Evolutionary conservation across 2,888 invertebrate species (phyloP), one percentile per base, ranked within the genome.

Genomic region (Melikaiella ostensackeni): DNA sequence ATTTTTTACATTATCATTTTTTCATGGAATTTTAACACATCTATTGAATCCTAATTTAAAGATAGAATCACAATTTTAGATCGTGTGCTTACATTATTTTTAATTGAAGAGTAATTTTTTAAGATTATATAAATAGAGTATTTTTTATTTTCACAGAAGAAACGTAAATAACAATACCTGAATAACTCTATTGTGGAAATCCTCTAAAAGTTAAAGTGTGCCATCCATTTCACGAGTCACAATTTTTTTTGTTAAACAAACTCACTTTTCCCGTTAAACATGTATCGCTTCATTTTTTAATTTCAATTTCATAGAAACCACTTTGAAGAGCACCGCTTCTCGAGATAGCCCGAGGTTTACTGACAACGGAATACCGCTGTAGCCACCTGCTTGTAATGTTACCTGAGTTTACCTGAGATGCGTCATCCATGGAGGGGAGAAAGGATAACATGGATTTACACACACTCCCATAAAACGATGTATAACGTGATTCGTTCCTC

Each of bases 301-400:
- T 80, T 80, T 75, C 46, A 75, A 64, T 79, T 38, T 79, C 57
- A 75, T 79, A 78, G 81, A 82, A 81, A 78, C 81, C 78, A 55
- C 77, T 80, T 79, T 30, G 79, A 79, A 77, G 76, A 79, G 75
- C 63, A 82, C 85, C 84, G 85, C 83, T 84, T 81, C 80, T 78
- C 80, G 83, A 84, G 88, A 84, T 88, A 85, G 88, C 85, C 86
- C 86, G 87, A 87, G 86, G 87, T 88, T 89, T 86, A 90, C 90
- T 90, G 90, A 89, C 89, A 88, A 85, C 85, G 86, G 78, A 79
- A 82, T 85, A 84, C 85, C 87, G 86, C 85, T 83, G 84, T 84
- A 84, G 82, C 86, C 86, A 89, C 87, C 89, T 88, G 89, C 88
- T 86, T 87, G 86, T 87, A 87, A 87, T 86, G 86, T 88, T 87